Evolutionary conservation across 1,140 invertebrate species (phyloP), one percentile per base, ranked within the genome.

Genomic region (Ericerus pela): DNA sequence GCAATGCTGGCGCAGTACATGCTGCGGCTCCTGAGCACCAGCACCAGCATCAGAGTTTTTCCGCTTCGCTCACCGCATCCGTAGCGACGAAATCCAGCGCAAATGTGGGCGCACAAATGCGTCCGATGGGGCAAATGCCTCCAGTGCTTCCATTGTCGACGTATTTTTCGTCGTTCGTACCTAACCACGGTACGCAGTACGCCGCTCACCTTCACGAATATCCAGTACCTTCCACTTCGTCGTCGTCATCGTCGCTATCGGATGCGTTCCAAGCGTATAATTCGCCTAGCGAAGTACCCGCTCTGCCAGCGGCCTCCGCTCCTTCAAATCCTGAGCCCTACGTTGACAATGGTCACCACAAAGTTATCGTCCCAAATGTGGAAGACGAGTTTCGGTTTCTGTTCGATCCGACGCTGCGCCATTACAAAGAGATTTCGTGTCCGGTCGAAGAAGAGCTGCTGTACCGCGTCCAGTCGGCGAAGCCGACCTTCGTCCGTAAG

Each of bases 321-420:
- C 36, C 36, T 8, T 10, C 8, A 10, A 38, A 38, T 16, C 14
- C 14, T 5, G 41, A 47, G 16, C 22, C 22, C 22, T 18, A 47
- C 4, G 36, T 38, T 38, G 11, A 20, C 16, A 24, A 47, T 8
- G 20, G 20, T 14, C 41, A 24, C 8, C 8, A 80, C 57, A 83
- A 86, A 74, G 83, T 88, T 60, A 83, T 85, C 62, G 83, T 86
- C 62, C 84, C 84, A 58, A 85, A 86, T 74, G 85, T 88, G 68
- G 84, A 86, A 69, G 84, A 88, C 71, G 84, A 88, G 72, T 71
- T 86, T 65, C 80, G 80, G 68, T 86, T 84, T 70, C 71, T 88
- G 67, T 72, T 75, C 41, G 41, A 47, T 14, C 41, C 41, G 16
- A 24, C 12, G 2, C 22, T 24, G 4, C 41, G 20, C 2, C 22